Conservation (phyloP, 2,888 invertebrate species). For the Orgyia antiqua region DNA sequence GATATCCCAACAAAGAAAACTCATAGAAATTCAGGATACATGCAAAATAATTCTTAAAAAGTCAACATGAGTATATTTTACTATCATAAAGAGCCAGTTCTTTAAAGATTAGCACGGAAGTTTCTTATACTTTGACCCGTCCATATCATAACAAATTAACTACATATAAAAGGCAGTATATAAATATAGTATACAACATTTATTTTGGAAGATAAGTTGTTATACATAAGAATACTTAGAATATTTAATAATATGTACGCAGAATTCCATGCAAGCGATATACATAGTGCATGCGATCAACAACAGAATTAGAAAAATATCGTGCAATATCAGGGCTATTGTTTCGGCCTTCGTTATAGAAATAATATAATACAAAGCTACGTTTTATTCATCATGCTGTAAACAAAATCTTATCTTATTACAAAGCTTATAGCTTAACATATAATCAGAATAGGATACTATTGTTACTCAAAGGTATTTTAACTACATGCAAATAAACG, state of each 20-base stretch:
- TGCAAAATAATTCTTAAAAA: constrained; percentile 46
- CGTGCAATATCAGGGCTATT: constrained; percentile 48
- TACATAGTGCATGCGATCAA: constrained; percentile 60
- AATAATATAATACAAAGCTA: constrained; percentile 32
- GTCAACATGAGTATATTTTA: constrained; percentile 9
- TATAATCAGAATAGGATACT: not conserved
- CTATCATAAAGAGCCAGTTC: too few species aligned
- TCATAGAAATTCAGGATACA: constrained; percentile 43
- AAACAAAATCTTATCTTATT: constrained; percentile 28
- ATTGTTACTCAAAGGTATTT: constrained; percentile 13
- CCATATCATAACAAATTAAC: constrained; percentile 39
- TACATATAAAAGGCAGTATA: constrained; percentile 43
- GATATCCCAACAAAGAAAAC: constrained; percentile 26
- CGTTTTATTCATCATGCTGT: constrained; percentile 39
- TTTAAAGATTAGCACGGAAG: constrained; percentile 27
- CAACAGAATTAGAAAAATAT: constrained; percentile 27
- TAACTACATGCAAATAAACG: constrained; percentile 20
- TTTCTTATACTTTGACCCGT: constrained; percentile 40
- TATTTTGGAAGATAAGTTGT: constrained; percentile 74
- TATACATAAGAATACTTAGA: constrained; percentile 42
- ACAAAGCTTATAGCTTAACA: constrained; percentile 27
- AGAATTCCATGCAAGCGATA: constrained; percentile 72
- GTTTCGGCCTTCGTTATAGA: constrained; percentile 34
- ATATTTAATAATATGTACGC: constrained; percentile 36
- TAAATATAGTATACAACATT: constrained; percentile 67